Conservation (phyloP, 2,888 invertebrate species). For the Tetanocera ferruginea region DNA sequence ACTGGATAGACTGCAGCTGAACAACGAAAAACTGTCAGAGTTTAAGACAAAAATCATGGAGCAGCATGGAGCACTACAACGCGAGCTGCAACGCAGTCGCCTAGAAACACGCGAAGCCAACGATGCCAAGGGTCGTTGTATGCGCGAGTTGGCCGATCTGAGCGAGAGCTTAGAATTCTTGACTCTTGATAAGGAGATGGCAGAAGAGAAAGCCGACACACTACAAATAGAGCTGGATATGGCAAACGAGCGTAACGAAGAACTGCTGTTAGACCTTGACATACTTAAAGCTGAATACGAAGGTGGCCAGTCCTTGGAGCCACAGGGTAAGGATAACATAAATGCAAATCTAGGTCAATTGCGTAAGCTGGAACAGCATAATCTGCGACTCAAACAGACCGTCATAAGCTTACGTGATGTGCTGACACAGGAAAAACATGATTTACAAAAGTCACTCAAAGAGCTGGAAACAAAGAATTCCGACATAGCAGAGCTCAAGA, state of each 20-base stretch:
- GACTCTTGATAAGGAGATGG: slow-evolving; percentile 98
- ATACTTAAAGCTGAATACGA: slow-evolving; percentile 84
- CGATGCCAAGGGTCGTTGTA: slow-evolving; percentile 85
- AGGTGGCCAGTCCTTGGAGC: slow-evolving; percentile 61
- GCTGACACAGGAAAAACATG: slow-evolving; percentile 93
- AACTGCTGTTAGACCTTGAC: slow-evolving; percentile 88
- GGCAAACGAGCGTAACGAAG: slow-evolving; percentile 90
- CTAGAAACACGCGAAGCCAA: slow-evolving; percentile 90
- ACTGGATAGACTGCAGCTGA: slow-evolving; percentile 88
- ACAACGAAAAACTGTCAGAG: slow-evolving; percentile 91
- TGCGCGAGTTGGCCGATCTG: slow-evolving; percentile 92
- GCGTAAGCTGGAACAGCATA: slow-evolving; percentile 95
- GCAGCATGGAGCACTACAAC: slow-evolving; percentile 85
- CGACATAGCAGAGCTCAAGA: slow-evolving; percentile 85
- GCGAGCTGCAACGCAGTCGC: slow-evolving; percentile 86
- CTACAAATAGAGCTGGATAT: slow-evolving; percentile 89
- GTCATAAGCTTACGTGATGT: slow-evolving; percentile 93
- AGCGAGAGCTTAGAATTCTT: slow-evolving; percentile 97
- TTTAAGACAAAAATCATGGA: slow-evolving; percentile 96
- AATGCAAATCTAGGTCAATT: slow-evolving; percentile 66
- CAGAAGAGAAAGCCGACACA: slow-evolving; percentile 91
- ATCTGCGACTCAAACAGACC: slow-evolving; percentile 90
- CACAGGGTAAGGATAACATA: slow-evolving; percentile 78
- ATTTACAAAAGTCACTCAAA: slow-evolving; percentile 88
- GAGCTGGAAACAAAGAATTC: slow-evolving; percentile 91